Evolutionary conservation across 1,140 invertebrate species (phyloP).

Genomic region (Varroa destructor): DNA sequence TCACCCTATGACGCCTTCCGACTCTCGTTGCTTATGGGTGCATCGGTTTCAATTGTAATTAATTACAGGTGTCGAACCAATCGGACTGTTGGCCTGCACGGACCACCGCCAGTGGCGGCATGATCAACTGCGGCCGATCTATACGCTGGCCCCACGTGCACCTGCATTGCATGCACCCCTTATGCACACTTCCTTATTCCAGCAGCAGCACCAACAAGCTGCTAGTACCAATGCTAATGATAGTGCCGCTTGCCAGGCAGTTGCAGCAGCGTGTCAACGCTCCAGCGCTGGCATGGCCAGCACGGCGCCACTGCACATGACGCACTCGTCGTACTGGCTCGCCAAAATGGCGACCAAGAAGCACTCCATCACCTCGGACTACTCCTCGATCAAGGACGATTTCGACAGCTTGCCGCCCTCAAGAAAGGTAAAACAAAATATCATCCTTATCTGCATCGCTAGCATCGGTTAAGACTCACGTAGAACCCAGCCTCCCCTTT

Average conservation of each 20-base stretch:
- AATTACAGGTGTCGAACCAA: constrained; percentile 26
- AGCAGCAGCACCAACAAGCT: too few species aligned
- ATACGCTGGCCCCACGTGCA: constrained; percentile 28
- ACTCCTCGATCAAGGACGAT: constrained; percentile 28
- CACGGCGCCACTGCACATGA: constrained; percentile 31
- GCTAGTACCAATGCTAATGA: too few species aligned
- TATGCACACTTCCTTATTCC: too few species aligned
- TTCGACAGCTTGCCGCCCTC: constrained; percentile 17
- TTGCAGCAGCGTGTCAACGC: constrained; percentile 27
- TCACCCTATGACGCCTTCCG: too few species aligned
- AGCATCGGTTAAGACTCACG: too few species aligned
- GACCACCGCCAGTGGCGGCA: constrained; percentile 19
- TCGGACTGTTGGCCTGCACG: constrained; percentile 29
- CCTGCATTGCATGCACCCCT: too few species aligned
- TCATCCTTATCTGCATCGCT: too few species aligned
- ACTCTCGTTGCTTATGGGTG: too few species aligned
- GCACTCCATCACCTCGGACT: constrained; percentile 26
- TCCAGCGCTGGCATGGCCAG: constrained; percentile 32
- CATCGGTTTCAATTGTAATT: too few species aligned
- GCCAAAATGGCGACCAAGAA: constrained; percentile 30
- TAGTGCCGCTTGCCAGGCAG: too few species aligned
- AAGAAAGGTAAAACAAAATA: background rate
- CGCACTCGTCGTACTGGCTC: constrained; percentile 36
- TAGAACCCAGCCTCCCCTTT: too few species aligned
- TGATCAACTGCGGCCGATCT: constrained; percentile 28